Conservation (phyloP, 2,113 vertebrate species). For the Esox niger region DNA sequence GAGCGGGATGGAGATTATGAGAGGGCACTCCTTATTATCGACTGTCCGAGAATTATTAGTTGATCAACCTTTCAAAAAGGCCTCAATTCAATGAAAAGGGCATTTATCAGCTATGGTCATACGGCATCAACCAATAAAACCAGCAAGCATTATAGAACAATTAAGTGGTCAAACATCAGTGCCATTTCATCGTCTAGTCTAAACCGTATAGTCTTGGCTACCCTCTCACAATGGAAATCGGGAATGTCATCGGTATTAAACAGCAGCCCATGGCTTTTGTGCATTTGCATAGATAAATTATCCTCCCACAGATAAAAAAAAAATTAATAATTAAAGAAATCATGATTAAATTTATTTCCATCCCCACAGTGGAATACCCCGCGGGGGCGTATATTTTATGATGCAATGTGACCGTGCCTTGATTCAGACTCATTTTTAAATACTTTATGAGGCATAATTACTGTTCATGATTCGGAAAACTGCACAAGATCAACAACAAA, state of each 20-base stretch:
- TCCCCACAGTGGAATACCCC: conserved; percentile 18
- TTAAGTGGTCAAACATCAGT: conserved; percentile 13
- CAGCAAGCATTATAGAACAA: too few species aligned
- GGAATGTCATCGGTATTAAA: conserved; percentile 23
- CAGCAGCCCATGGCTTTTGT: conserved; percentile 26
- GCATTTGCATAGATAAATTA: conserved; percentile 34
- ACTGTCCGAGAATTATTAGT: too few species aligned
- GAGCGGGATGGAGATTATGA: background rate
- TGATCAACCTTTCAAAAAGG: too few species aligned
- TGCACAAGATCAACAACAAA: background rate
- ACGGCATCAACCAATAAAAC: too few species aligned
- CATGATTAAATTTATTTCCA: conserved; percentile 28
- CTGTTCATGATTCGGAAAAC: background rate
- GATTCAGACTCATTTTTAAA: conserved; percentile 28
- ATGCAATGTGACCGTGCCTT: conserved; percentile 34
- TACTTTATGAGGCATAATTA: conserved; percentile 20
- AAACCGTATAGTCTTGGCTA: background rate
- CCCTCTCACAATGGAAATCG: conserved; percentile 12
- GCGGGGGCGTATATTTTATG: conserved; percentile 15
- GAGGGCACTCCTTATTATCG: background rate
- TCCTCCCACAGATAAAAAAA: conserved; percentile 19
- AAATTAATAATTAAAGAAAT: background rate
- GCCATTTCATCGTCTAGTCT: conserved; percentile 19
- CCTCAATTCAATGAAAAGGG: too few species aligned
- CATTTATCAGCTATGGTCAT: too few species aligned